Percentiles rank a stretch among this genome's conserved stretches.
Conservation (phyloP, 1,140 invertebrate species). For the Pinna nobilis region DNA sequence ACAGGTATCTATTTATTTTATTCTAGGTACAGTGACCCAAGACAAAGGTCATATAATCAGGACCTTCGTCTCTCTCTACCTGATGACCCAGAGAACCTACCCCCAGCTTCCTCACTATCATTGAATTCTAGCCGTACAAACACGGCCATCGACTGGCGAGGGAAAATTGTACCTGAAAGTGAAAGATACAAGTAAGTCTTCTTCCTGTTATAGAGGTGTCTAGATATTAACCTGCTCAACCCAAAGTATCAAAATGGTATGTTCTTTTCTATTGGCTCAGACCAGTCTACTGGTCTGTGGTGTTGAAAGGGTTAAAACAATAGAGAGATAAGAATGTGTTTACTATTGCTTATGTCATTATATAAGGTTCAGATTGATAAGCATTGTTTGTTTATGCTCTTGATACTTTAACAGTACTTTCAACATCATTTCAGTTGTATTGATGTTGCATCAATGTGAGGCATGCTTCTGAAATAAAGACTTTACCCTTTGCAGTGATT, state of each 20-base stretch:
- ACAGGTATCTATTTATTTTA: neutral
- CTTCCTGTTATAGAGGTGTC: neutral
- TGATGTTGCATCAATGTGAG: too few relatives aligned
- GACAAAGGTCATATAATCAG: conserved; percentile 2
- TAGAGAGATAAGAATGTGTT: neutral
- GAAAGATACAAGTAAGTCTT: neutral
- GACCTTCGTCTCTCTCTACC: neutral
- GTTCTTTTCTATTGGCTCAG: too few relatives aligned
- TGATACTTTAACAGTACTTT: neutral
- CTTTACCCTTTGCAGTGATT: too few relatives aligned
- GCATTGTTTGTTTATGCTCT: neutral
- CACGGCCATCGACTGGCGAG: conserved; percentile 59
- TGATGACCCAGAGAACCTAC: neutral
- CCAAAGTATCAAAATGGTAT: too few relatives aligned
- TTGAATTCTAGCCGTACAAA: conserved; percentile 32
- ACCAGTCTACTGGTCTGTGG: neutral
- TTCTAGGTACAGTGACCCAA: conserved; percentile 5
- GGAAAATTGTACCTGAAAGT: conserved; percentile 54
- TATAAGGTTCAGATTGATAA: neutral
- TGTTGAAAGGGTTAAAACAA: too few relatives aligned
- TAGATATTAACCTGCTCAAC: neutral
- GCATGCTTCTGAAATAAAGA: too few relatives aligned
- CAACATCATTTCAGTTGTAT: too few relatives aligned
- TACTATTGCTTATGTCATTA: neutral
- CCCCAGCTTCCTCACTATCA: conserved; percentile 21